phyloP scores from a whole-genome alignment of 2,113 vertebrate species.

The Helogale parvula region DNA sequence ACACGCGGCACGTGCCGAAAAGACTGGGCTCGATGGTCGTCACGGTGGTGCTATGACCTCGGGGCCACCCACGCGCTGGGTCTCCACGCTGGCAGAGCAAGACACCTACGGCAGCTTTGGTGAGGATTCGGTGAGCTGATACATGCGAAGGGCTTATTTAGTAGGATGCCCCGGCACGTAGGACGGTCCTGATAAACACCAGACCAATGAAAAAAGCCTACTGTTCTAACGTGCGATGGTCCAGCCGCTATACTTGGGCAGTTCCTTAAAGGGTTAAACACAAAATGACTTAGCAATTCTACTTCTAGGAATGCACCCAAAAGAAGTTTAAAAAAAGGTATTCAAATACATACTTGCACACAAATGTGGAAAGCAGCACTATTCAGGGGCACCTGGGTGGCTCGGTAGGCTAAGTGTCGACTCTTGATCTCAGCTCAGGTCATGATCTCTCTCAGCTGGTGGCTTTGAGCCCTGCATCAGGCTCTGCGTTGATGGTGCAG shows the following conservation, averaged over 20 bases:
- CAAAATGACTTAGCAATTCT: neutral
- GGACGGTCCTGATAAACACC: neutral
- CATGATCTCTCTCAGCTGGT: too few species aligned
- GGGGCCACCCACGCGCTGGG: neutral
- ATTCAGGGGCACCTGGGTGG: neutral
- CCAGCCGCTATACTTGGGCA: neutral
- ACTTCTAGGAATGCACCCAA: neutral
- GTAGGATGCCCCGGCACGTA: neutral
- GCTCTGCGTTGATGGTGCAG: too few species aligned
- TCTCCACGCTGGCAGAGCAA: neutral
- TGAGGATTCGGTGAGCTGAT: neutral
- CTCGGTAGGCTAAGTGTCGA: too few species aligned
- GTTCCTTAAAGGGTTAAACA: neutral
- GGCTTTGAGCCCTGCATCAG: too few species aligned
- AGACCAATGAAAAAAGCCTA: neutral
- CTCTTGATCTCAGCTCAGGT: too few species aligned
- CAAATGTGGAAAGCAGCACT: neutral
- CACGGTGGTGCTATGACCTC: neutral
- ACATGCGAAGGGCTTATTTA: neutral
- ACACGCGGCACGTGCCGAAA: accelerated
- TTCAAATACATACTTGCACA: neutral
- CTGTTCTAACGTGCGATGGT: neutral
- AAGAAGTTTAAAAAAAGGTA: neutral
- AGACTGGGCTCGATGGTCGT: neutral
- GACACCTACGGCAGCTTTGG: neutral